These are phyloP conservation scores for Gadus chalcogrammus DNA, from an alignment of 2,113 vertebrate species.

Conservation along the genomic window DNA sequence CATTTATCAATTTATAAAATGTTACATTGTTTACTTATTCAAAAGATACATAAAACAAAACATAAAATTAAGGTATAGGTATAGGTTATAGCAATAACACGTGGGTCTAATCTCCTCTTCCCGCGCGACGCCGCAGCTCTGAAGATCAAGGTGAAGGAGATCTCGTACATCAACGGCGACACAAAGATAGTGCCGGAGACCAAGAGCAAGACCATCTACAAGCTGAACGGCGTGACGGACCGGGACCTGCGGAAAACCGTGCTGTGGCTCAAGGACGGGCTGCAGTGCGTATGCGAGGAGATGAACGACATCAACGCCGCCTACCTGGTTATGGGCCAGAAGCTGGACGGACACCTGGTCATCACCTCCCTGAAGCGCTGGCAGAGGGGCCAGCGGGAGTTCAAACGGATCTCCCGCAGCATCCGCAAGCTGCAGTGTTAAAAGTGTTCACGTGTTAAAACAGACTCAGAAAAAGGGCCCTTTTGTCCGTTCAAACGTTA, in stretches of 20 bases:
- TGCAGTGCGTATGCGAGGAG: conserved; percentile 94
- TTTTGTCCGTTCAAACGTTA: too few species aligned
- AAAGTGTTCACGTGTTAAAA: conserved; percentile 21
- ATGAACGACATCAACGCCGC: conserved; percentile 95
- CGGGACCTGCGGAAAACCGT: conserved; percentile 87
- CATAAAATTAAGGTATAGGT: neutral
- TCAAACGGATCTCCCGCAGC: conserved; percentile 95
- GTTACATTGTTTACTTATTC: too few species aligned
- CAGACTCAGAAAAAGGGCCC: neutral
- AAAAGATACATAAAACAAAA: neutral
- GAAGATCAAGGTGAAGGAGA: conserved; percentile 99
- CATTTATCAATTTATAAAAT: too few species aligned
- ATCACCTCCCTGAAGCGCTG: conserved; percentile 96
- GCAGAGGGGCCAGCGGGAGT: conserved; percentile 93
- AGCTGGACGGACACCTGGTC: conserved; percentile 89
- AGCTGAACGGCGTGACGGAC: conserved; percentile 90
- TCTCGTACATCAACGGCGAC: conserved; percentile 95
- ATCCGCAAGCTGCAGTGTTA: conserved; percentile 97
- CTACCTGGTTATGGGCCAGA: conserved; percentile 98
- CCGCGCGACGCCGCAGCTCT: conserved; percentile 71
- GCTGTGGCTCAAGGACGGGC: conserved; percentile 92
- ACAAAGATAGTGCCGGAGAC: conserved; percentile 94
- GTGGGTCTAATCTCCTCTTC: conserved; percentile 1
- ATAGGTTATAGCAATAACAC: too few species aligned
- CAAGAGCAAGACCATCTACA: conserved; percentile 98